Conservation (phyloP, 2,797 vertebrate species). For the Sparus aurata region DNA sequence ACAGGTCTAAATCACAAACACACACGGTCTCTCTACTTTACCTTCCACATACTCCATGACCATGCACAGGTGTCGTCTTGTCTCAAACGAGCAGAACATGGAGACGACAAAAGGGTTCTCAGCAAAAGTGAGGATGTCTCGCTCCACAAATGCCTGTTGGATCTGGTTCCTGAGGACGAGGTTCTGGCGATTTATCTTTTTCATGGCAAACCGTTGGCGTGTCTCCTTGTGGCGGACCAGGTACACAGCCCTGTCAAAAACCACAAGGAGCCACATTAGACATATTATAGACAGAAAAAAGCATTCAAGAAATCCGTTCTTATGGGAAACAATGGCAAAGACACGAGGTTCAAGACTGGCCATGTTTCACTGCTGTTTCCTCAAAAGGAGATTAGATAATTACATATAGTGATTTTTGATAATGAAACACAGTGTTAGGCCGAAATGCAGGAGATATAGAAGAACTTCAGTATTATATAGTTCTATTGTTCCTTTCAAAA, state of each 20-base stretch:
- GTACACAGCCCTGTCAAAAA: conserved; percentile 90
- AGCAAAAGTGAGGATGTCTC: conserved; percentile 97
- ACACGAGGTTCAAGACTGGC: background rate
- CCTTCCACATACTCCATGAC: conserved; percentile 99
- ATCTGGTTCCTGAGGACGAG: conserved; percentile 97
- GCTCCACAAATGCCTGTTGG: conserved; percentile 97
- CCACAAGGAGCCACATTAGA: conserved; percentile 6
- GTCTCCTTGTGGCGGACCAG: conserved; percentile 96
- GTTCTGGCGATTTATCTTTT: conserved; percentile 99
- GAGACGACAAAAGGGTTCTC: conserved; percentile 99
- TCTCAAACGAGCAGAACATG: conserved; percentile 99
- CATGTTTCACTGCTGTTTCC: background rate
- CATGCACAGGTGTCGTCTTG: conserved; percentile 96
- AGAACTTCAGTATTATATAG: background rate
- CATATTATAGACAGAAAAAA: background rate
- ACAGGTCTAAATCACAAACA: background rate
- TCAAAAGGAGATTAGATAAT: background rate
- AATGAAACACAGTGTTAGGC: background rate
- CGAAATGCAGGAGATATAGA: background rate
- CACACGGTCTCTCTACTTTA: conserved; percentile 60
- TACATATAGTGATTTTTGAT: background rate
- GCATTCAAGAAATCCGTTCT: background rate
- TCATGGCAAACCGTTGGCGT: conserved; percentile 96
- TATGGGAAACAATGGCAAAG: background rate
- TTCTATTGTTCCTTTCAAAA: background rate